A percentile compares a stretch with the other conserved stretches of the same genome.
These are phyloP conservation scores for Xanthorhoe designata DNA, from an alignment of 2,888 invertebrate species.

Conservation along the genomic window DNA sequence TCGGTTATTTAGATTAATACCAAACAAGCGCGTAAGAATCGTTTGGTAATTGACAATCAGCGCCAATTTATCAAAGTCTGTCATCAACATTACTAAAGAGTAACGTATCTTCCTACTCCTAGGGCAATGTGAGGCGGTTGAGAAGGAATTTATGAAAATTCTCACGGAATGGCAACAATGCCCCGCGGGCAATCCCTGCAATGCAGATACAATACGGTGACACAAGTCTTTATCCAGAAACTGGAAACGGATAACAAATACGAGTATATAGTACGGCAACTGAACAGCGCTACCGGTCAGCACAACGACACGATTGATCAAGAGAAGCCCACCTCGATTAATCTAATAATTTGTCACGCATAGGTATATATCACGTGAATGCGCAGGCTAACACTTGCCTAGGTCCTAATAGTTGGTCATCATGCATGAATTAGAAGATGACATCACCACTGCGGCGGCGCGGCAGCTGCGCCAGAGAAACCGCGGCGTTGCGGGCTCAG, in stretches of 20 bases:
- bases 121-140: no score
- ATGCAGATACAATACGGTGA: not conserved
- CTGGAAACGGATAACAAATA: not conserved
- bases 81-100: no score
- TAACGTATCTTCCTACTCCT: not conserved
- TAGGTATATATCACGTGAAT: conserved; percentile 33
- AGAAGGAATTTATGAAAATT: not conserved
- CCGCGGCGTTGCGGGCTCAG: conserved; percentile 26
- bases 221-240: not conserved
- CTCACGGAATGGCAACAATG: not conserved
- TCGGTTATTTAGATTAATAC: not conserved
- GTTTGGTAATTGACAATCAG: not conserved
- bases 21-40: not conserved
- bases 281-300: not conserved
- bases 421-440: conserved; percentile 41
- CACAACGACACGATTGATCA: conserved; percentile 12
- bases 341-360: no score
- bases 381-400: conserved; percentile 4
- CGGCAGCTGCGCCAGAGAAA: conserved; percentile 11
- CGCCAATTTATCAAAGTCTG: no score
- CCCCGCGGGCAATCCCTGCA: not conserved
- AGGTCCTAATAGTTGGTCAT: not conserved
- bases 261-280: no score
- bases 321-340: no score
- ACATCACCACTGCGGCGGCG: conserved; percentile 52